Base-by-base conservation (phyloP, 92 coral and sea anemone species). In the Isaurus tuberculatus region DNA sequence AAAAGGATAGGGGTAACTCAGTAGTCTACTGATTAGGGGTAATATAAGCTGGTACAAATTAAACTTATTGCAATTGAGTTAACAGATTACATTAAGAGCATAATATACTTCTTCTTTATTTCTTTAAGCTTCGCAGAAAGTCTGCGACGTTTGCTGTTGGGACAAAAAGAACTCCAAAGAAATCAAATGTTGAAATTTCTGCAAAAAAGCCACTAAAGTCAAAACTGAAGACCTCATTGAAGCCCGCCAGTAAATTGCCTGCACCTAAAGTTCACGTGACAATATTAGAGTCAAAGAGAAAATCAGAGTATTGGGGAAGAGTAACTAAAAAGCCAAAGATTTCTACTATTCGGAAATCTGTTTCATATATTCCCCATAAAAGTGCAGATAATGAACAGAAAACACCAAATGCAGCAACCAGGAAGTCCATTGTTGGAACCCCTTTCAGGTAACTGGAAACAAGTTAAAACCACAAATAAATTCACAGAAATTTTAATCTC, bases 391-490 rank as follows among this genome's bases (percentile, higher is more conserved):
- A 91, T 26, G 87, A 64, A 84, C 83, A 79, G 2, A 93, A 88
- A 43, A 86, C 90, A 28, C 84, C 92, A 66, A 67, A 43, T 70
- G 22, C 72, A 27, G 73, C 71, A 25, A 79, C 91, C 9, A 87
- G 91, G 69, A 94, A 94, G 72, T 89, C 94, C 14, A 36, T 79
- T 8, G 91, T 85, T 19, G 85, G 28, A 0, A 89, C 94, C 46
- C 94, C 98, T 19, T 94, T 89, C 90, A 91, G 98, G 98, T 93
- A 69, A 17, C 22, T 3, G 4, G 22, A 11, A 5, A 40, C 19
- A 49, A 15, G 2, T 15, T 49, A 49, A 49, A 49, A 15, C 16
- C 19, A 15, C 58, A 49, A 3, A 37, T 37, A n/a, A n/a, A 40
- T 40, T 40, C 46, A 40, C 46, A 40, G 46, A n/a, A n/a, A n/a